Conservation (phyloP, 2,113 vertebrate genomes). For the Otis tarda region DNA sequence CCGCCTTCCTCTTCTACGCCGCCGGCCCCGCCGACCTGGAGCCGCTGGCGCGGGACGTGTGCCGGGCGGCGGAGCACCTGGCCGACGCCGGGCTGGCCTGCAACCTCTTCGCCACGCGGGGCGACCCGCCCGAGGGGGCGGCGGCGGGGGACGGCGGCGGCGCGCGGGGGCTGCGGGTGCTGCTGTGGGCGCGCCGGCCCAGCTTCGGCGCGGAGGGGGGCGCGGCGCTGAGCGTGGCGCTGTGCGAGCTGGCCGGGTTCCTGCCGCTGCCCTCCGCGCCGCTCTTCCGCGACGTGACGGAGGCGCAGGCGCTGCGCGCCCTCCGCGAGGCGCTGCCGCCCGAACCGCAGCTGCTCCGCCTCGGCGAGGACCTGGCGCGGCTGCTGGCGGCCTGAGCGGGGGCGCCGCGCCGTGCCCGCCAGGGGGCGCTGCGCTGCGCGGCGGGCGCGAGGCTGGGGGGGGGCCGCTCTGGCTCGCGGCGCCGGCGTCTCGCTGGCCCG, state of each 20-base stretch:
- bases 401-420: too few species aligned
- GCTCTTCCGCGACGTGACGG: conserved; percentile 78
- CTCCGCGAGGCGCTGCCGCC: conserved; percentile 78
- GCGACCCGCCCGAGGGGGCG: conserved; percentile 65
- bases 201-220: conserved; percentile 85
- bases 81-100: conserved; percentile 78
- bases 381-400: conserved; percentile 13
- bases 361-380: conserved; percentile 73
- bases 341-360: conserved; percentile 65
- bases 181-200: conserved; percentile 84
- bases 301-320: conserved; percentile 71
- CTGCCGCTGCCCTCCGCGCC: conserved; percentile 81
- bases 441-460: too few species aligned
- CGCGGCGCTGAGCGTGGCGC: conserved; percentile 85
- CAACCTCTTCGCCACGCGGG: conserved; percentile 88
- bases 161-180: conserved; percentile 76
- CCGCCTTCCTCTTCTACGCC: conserved; percentile 84
- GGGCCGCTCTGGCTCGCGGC: too few species aligned
- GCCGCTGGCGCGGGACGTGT: conserved; percentile 62
- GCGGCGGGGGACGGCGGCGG: not conserved
- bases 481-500: too few species aligned
- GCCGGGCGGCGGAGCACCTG: conserved; percentile 79
- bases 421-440: too few species aligned
- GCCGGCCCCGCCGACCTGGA: conserved; percentile 45
- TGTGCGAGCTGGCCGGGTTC: conserved; percentile 92